phyloP scores from a whole-genome alignment of 2,797 vertebrate species.

The Malacoctenus gilli region DNA sequence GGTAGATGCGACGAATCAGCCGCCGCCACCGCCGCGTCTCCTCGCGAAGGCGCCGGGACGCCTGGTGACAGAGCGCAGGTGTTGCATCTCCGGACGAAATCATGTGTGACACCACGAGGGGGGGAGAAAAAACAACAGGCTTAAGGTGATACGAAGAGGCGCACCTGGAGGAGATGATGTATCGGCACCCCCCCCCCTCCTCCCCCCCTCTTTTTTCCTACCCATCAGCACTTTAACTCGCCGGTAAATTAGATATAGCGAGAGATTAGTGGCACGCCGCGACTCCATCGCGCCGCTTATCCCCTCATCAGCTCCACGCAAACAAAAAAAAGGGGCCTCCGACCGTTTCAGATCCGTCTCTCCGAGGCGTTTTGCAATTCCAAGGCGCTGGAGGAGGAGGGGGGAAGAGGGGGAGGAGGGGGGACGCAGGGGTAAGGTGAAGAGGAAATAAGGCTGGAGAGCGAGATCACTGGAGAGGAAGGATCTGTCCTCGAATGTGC shows the following conservation, averaged over 20 bases:
- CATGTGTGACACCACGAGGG: slow-evolving; percentile 47
- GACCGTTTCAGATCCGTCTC: slow-evolving; percentile 50
- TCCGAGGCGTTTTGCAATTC: slow-evolving; percentile 61
- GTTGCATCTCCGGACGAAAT: slow-evolving; percentile 40
- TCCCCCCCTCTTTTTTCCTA: slow-evolving; percentile 27
- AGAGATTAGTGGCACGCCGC: slow-evolving; percentile 57
- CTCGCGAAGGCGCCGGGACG: slow-evolving; percentile 40
- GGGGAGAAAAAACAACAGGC: slow-evolving; percentile 11
- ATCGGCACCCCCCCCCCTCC: slow-evolving; percentile 4
- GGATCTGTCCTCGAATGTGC: slow-evolving; percentile 45
- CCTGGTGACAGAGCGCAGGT: slow-evolving; percentile 39
- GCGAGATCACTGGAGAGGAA: slow-evolving; percentile 31
- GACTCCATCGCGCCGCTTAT: slow-evolving; percentile 55
- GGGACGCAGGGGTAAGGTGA: too few species aligned
- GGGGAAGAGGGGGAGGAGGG: slow-evolving; percentile 31
- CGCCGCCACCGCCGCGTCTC: slow-evolving; percentile 16
- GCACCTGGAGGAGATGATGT: slow-evolving; percentile 10
- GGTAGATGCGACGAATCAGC: slow-evolving; percentile 4
- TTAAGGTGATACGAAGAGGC: slow-evolving; percentile 14
- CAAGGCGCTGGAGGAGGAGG: slow-evolving; percentile 14
- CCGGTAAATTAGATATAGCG: slow-evolving; percentile 55
- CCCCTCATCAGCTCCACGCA: slow-evolving; percentile 64
- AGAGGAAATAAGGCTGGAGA: slow-evolving; percentile 50
- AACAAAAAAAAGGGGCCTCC: slow-evolving; percentile 47
- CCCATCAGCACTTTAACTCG: slow-evolving; percentile 14